A percentile compares a stretch with the other conserved stretches of the same genome.
These are phyloP conservation scores for Chaetodon trifascialis DNA, from an alignment of 2,113 vertebrate genomes.

Conservation along the genomic window DNA sequence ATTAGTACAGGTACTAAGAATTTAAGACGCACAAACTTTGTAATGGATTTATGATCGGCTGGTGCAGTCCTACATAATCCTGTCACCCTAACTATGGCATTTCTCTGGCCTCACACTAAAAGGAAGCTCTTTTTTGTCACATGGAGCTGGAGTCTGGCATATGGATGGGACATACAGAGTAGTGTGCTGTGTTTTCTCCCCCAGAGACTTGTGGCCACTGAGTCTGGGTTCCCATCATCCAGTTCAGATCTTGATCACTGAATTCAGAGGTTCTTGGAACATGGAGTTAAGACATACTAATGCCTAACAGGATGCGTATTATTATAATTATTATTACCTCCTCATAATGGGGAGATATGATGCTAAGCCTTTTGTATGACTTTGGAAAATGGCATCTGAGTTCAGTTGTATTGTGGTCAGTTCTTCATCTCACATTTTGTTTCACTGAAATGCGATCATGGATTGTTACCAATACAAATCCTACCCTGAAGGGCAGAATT, in stretches of 20 bases:
- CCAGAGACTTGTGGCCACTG: conserved; percentile 1
- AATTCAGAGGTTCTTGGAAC: conserved; percentile 12
- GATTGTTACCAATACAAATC: conserved; percentile 6
- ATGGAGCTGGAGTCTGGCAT: neutral
- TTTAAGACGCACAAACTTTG: neutral
- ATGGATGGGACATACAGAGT: neutral
- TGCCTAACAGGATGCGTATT: conserved; percentile 38
- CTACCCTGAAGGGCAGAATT: neutral
- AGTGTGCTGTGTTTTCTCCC: neutral
- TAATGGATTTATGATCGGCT: neutral
- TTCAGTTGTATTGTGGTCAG: neutral
- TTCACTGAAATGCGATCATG: conserved; percentile 16
- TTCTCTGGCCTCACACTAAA: conserved; percentile 12
- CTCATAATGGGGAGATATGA: conserved; percentile 25
- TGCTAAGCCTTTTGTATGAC: conserved; percentile 33
- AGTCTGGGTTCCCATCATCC: conserved; percentile 20
- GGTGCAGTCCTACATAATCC: neutral
- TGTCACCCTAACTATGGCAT: conserved; percentile 9
- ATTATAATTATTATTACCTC: conserved; percentile 18
- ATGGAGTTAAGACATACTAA: conserved; percentile 12
- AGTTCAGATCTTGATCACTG: conserved; percentile 19
- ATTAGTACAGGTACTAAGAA: neutral
- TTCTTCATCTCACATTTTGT: neutral
- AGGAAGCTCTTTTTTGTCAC: neutral
- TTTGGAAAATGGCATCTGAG: neutral